These are phyloP conservation scores for Brachionus koreanus DNA, from an alignment of 1,140 invertebrate species.

Conservation along the genomic window DNA sequence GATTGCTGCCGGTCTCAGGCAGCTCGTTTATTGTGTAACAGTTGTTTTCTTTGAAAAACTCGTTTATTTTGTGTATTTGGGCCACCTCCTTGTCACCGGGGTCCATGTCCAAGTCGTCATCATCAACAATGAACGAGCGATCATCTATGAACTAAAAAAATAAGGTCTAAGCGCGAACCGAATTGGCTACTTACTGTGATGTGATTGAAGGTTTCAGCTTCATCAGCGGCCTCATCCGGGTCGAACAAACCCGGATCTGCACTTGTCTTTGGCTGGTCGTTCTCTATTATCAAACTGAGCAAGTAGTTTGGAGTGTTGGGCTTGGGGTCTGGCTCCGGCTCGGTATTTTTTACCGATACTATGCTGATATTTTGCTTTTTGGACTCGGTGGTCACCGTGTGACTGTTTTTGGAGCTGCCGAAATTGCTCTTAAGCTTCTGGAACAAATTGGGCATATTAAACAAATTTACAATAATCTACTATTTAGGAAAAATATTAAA, in stretches of 20 bases:
- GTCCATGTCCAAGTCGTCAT: not conserved
- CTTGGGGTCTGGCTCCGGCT: not conserved
- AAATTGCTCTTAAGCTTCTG: not conserved
- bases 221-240: not conserved
- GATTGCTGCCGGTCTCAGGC: not conserved
- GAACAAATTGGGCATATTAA: not conserved
- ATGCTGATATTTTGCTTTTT: not conserved
- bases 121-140: slow-evolving; percentile 26
- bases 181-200: not conserved
- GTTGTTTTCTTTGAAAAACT: slow-evolving; percentile 23
- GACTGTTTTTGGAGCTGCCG: not conserved
- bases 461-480: not conserved
- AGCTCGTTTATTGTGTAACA: slow-evolving; percentile 31
- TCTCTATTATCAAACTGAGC: not conserved
- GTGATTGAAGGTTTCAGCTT: not conserved
- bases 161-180: not conserved
- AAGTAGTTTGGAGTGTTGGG: not conserved
- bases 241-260: not conserved
- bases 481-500: not conserved
- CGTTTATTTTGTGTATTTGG: slow-evolving; percentile 14
- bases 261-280: not conserved
- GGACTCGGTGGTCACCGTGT: not conserved
- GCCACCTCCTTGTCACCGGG: not conserved
- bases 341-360: not conserved
- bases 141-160: slow-evolving; percentile 36